Conservation (phyloP, 2,797 vertebrate genomes). For the Cossypha caffra region DNA sequence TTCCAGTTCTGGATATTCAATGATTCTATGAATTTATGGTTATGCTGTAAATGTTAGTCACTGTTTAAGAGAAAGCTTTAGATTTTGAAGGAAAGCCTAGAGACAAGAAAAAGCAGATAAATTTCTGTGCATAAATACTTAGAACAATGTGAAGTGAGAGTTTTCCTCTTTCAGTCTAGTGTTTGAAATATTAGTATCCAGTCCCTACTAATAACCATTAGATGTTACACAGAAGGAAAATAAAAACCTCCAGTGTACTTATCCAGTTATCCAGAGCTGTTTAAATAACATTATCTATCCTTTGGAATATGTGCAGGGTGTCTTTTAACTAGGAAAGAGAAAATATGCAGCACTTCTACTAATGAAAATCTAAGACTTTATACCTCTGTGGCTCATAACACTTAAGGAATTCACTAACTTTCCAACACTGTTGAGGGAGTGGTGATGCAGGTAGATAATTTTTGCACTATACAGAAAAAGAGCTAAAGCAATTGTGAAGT, state of each 20-base stretch:
- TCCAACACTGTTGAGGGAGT: background rate
- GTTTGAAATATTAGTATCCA: background rate
- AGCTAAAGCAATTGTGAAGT: background rate
- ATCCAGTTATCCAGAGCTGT: background rate
- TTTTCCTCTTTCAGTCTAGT: background rate
- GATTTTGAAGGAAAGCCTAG: background rate
- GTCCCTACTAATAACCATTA: background rate
- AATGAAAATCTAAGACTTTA: background rate
- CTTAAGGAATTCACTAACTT: background rate
- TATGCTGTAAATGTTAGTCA: background rate
- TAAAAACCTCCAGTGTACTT: background rate
- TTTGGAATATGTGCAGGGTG: background rate
- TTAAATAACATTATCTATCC: background rate
- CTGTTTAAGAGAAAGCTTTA: background rate
- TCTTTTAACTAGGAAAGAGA: background rate
- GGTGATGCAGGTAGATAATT: background rate
- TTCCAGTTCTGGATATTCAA: background rate
- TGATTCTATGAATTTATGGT: background rate
- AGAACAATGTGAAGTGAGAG: background rate
- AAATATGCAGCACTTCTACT: background rate
- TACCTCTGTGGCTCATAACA: background rate
- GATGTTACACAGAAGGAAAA: background rate
- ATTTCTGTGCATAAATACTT: background rate
- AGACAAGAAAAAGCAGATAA: background rate
- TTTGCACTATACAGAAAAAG: background rate